These are phyloP conservation scores for Aselliscus stoliczkanus DNA, from an alignment of 2,797 vertebrate species.

Conservation along the genomic window DNA sequence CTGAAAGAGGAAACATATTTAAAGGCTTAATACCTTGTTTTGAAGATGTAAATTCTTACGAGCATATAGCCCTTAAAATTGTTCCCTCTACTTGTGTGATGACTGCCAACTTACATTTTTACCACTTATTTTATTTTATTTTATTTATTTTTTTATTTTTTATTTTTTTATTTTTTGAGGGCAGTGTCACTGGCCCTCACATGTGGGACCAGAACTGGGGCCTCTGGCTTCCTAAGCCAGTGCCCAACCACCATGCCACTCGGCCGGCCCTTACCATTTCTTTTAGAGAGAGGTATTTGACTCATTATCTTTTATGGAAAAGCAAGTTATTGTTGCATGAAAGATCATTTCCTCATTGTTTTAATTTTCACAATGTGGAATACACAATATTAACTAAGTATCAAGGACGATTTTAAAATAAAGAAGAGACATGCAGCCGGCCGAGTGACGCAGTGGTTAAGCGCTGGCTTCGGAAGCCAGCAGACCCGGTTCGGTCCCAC, in stretches of 20 bases:
- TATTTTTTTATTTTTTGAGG: no score
- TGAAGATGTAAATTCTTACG: neutral
- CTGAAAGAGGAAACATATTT: neutral
- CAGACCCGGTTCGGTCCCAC: no score
- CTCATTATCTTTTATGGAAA: neutral
- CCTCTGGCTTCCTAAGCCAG: no score
- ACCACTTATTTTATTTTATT: no score
- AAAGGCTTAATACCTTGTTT: neutral
- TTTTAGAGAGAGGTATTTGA: neutral
- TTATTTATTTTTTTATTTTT: no score
- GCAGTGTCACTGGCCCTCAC: no score
- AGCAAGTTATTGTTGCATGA: neutral
- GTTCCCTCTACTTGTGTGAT: neutral
- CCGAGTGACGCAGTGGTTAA: no score
- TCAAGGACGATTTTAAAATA: neutral
- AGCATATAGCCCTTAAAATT: neutral
- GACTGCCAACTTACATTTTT: neutral
- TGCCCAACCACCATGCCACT: no score
- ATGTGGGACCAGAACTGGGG: no score
- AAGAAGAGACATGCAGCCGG: neutral
- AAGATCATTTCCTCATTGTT: neutral
- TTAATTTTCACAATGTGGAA: conserved; percentile 6
- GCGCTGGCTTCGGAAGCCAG: no score
- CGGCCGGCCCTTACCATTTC: no score
- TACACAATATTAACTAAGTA: conserved; percentile 4